Base-by-base conservation (phyloP, 2,113 vertebrate species). In the Panurus biarmicus region DNA sequence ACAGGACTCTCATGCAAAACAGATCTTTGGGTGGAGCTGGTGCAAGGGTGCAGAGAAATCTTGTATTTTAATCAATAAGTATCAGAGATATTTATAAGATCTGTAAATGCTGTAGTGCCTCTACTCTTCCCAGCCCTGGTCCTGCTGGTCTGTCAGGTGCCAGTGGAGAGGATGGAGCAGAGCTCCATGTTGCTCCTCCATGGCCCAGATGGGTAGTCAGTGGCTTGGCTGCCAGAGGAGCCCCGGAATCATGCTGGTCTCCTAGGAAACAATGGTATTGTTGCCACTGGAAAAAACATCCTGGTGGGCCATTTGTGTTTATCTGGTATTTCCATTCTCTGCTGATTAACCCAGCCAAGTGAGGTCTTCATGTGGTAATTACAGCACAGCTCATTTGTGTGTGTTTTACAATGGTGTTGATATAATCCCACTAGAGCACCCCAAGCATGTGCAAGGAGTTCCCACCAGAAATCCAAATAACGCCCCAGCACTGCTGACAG, bases 401-500 rank as follows among this genome's bases (percentile, higher is more conserved):
- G 88, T 97, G 97, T 97, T 98, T 97, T 97, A 98, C 97, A 98
- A 97, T 97, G 95, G 97, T 97, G 98, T 98, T 98, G 97, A 98
- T 98, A 97, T 97, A 98, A 98, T 98, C 97, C 98, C 97, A 95
- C 96, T 77, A 97, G 96, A 98, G 95, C 93, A 96, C 96, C 94
- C 95, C 72, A 88, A 98, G 96, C 98, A 97, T 97, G 97, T 97
- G 98, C 97, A 90, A 96, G 97, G 97, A 97, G 97, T 98, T 98
- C 98, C 98, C 98, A 98, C 97, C 97, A 98, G 97, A 97, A 98
- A 98, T 98, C 97, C 97, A 98, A 97, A 97, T 97, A 97, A 98
- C 85, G 93, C 96, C 97, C 94, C 94, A 87, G 97, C 10, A 47
- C 95, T 96, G 98, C 97, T 98, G 98, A 98, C 98, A 98, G 98